A percentile compares a stretch with the other conserved stretches of the same genome.
Evolutionary conservation across 2,113 vertebrate genomes (phyloP).

Genomic region (Corythornis madagascariensis): DNA sequence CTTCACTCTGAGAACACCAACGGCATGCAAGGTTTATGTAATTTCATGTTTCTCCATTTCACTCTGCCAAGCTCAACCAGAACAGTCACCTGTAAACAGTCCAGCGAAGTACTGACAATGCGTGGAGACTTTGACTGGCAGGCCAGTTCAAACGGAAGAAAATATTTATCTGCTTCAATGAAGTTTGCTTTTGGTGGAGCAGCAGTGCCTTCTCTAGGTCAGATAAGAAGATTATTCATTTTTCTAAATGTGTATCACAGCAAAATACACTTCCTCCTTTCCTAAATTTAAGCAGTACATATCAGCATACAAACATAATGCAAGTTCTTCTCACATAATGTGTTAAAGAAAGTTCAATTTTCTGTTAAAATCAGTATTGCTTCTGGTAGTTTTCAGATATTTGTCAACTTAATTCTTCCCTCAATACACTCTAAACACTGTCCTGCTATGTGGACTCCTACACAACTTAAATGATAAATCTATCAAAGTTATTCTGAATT

Average conservation of each 20-base stretch:
- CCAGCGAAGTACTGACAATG: constrained; percentile 94
- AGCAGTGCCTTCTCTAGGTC: constrained; percentile 82
- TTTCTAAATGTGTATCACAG: background rate
- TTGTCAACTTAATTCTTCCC: background rate
- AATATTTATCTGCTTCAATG: constrained; percentile 97
- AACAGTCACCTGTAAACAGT: constrained; percentile 90
- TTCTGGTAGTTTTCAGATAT: background rate
- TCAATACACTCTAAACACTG: background rate
- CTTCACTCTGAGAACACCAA: background rate
- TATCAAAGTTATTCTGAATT: background rate
- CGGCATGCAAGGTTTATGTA: background rate
- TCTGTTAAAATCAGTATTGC: background rate
- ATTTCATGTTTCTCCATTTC: background rate
- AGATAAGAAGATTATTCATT: background rate
- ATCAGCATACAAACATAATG: background rate
- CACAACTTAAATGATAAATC: background rate
- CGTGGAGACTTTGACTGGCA: constrained; percentile 97
- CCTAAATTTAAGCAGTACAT: background rate
- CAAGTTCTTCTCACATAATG: background rate
- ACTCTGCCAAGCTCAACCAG: background rate
- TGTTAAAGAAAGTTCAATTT: background rate
- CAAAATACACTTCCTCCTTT: background rate
- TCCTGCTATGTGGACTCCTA: background rate
- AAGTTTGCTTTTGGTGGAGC: constrained; percentile 91
- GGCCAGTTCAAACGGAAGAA: constrained; percentile 95